Base-by-base conservation (phyloP, 2,888 invertebrate species). In the Leptinotarsa haldemani region DNA sequence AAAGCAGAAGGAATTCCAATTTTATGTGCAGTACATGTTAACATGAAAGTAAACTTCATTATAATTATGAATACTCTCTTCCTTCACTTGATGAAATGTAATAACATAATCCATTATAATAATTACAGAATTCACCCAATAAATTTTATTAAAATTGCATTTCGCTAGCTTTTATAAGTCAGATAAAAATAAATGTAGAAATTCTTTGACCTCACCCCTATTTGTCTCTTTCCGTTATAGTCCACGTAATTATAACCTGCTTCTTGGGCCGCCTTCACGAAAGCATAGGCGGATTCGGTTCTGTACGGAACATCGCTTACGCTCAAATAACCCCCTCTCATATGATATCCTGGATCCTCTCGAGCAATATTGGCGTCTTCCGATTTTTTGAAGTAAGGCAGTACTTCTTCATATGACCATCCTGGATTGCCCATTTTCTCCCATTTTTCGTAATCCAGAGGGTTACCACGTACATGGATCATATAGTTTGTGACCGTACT, bases 371-470 rank as follows among this genome's bases (percentile, higher is more conserved):
- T 86, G 13, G 81, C 80, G 71, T 86, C 85, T 80, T 88, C 88
- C 3, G 86, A 82, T 80, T 86, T 87, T 65, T 83, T 81, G 75
- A 87, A 88, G 77, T 87, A 87, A 0, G 85, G 89, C 9, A 90
- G 82, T 0, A 91, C 87, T 3, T 87, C 87, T 61, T 85, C 77
- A 81, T 85, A 88, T 4, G 84, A 82, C 92, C 92, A 92, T 3
- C 91, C 91, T 4, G 86, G 85, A 77, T 90, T 90, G 9, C 90
- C 91, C 69, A 88, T 82, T n/a, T 82, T 84, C 64, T 88, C 89
- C 91, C 91, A 95, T 40, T 89, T 87, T 82, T 95, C 93, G 87
- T 93, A 95, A 82, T 95, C 94, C 12, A 88, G 86, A 1, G 90
- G 90, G 82, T 92, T 90, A 0, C 92, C 92, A 67, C 92, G 86